Base-by-base conservation (phyloP, 2,113 vertebrate species). In the Ameiurus melas region DNA sequence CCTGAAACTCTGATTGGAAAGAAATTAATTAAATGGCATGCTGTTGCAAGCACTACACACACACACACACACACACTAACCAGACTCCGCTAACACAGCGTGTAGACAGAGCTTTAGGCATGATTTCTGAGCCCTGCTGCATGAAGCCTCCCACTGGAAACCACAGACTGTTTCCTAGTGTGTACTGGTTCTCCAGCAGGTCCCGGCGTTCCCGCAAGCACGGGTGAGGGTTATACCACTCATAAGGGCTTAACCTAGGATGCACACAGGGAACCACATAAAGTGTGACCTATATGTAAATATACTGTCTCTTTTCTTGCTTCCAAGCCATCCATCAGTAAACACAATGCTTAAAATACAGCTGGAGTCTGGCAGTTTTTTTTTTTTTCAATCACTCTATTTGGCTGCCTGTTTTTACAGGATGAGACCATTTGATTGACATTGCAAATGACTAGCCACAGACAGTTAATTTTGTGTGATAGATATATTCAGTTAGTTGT, bases 11-110 rank as follows among this genome's bases (percentile, higher is more conserved):
- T 84, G 82, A 47, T n/a, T 83, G 17, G 14, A 51, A 62, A 68
- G 36, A 51, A 19, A 66, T 47, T 17, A n/a, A 66, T 81, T 13
- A 88, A n/a, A 53, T 5, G 8, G 12, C 7, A 75, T 25, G 19
- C 43, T 43, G 33, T 43, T 68, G 27, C n/a, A 85, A 30, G 33
- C 51, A 27, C 27, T 10, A 82, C 53, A 36, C 55, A 89, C 47
- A 80, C 87, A 85, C 25, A 88, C 30, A 66, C 39, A 33, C 75
- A 70, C 60, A 36, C 7, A 87, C 97, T 94, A 89, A 98, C 97
- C 97, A 98, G 94, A 98, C 97, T 17, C 97, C 97, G 33, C 97
- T 98, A 94, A 99, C 97, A 4, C 97, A 98, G 93, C 97, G 96
- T 0, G 97, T 98, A 84, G 97, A 97, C 81, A 99, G 94, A 0